Base-by-base conservation (phyloP, 2,888 invertebrate species). In the Drosophila anomelani region DNA sequence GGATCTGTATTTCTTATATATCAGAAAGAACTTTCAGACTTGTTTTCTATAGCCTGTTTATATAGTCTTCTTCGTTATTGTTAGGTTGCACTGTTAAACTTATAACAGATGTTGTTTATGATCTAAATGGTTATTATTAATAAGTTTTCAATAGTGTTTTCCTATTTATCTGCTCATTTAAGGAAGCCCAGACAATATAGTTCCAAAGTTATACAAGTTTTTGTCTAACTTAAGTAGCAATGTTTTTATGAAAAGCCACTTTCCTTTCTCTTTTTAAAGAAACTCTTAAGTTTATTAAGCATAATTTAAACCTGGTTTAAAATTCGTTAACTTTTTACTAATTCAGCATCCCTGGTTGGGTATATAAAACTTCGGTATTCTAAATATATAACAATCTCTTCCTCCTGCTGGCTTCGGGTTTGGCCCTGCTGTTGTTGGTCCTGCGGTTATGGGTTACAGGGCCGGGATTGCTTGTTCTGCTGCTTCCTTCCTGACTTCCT, bases 381-480 rank as follows among this genome's bases (percentile, higher is more conserved):
- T 26, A 12, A 41, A 20, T 34, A 53, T 23, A 17, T 4, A 20
- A 20, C n/a, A 29, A 29, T 3, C 17, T 15, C 29, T 20, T 13
- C 12, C 47, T 26, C 23, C 26, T 26, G 39, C 41, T 26, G 49
- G 64, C 26, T 59, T 36, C 39, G 26, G 41, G 34, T 23, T 15
- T 56, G 54, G 54, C 55, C 39, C 57, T 68, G 57, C 62, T 63
- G 63, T 43, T 58, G 59, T 66, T 57, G 59, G 58, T 79, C 67
- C 61, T 82, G 83, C 68, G 78, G 85, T 82, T 87, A 79, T 85
- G 75, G 85, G 80, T 79, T 82, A 83, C 69, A 72, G 58, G 54
- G 51, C 43, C 53, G 64, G 68, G 55, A 56, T 57, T 57, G 75
- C 72, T 64, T 72, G 74, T 57, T 59, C 69, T 59, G 23, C 38